Evolutionary conservation across 2,888 invertebrate species (phyloP).

Genomic region (Tetranychus truncatus): DNA sequence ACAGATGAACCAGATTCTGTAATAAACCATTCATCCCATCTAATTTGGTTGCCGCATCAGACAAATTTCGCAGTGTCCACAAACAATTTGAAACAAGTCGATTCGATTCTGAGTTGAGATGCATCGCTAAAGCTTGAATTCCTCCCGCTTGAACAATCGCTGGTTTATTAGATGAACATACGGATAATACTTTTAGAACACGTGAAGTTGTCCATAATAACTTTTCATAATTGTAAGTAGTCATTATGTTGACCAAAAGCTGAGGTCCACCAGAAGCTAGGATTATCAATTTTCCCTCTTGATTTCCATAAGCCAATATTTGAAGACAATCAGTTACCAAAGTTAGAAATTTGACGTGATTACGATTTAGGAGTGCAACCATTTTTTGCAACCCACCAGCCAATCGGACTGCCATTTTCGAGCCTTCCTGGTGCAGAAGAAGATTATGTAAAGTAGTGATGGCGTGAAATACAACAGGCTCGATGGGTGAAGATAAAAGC

Average conservation of each 20-base stretch:
- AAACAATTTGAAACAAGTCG: constrained; percentile 89
- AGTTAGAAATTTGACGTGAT: constrained; percentile 92
- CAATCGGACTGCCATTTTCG: constrained; percentile 89
- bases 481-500: constrained; percentile 76
- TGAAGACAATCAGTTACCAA: constrained; percentile 97
- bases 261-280: constrained; percentile 83
- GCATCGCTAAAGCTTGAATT: constrained; percentile 91
- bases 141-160: constrained; percentile 92
- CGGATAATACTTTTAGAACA: constrained; percentile 89
- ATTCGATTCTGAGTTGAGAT: constrained; percentile 65
- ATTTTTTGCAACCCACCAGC: constrained; percentile 93
- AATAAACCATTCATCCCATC: constrained; percentile 59
- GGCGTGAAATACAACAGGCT: constrained; percentile 92
- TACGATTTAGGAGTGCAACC: constrained; percentile 85
- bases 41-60: constrained; percentile 84
- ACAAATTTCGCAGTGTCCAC: constrained; percentile 92
- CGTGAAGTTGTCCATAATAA: constrained; percentile 93
- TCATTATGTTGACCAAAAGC: constrained; percentile 90
- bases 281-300: constrained; percentile 91
- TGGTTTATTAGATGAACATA: constrained; percentile 95
- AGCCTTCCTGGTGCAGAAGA: constrained; percentile 87
- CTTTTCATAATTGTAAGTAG: constrained; percentile 93
- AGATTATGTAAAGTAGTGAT: constrained; percentile 96
- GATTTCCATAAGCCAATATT: constrained; percentile 90
- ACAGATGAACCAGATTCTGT: constrained; percentile 70